phyloP scores from a whole-genome alignment of 2,113 vertebrate species.

The Tauraco erythrolophus region DNA sequence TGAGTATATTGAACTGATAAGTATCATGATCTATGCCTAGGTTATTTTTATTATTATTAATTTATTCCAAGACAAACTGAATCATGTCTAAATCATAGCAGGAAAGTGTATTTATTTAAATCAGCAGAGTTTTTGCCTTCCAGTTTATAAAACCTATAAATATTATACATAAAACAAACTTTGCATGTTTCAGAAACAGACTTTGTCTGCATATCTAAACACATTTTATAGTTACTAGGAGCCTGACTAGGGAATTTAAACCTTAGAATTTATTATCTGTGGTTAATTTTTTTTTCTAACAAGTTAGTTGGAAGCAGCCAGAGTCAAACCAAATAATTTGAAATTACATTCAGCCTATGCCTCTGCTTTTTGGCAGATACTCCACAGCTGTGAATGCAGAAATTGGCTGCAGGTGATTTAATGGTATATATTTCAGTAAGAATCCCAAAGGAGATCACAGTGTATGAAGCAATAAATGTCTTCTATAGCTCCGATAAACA shows the following conservation, averaged over 20 bases:
- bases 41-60: background rate
- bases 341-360: background rate
- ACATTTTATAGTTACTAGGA: background rate
- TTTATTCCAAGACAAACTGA: background rate
- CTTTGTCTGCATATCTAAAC: background rate
- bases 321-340: background rate
- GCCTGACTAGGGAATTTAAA: background rate
- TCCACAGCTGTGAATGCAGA: background rate
- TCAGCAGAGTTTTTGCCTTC: background rate
- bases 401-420: constrained; percentile 38
- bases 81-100: background rate
- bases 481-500: constrained; percentile 4
- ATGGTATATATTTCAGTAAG: constrained; percentile 31
- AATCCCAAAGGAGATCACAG: background rate
- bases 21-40: background rate
- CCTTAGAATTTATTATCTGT: background rate
- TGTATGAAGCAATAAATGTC: constrained; percentile 47
- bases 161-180: background rate
- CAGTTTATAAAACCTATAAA: background rate
- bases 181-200: background rate
- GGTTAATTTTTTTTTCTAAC: background rate
- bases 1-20: background rate
- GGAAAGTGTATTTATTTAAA: background rate
- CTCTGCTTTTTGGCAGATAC: background rate
- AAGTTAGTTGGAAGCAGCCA: background rate